Conservation (phyloP, 2,113 vertebrate species). For the Aptenodytes patagonicus region DNA sequence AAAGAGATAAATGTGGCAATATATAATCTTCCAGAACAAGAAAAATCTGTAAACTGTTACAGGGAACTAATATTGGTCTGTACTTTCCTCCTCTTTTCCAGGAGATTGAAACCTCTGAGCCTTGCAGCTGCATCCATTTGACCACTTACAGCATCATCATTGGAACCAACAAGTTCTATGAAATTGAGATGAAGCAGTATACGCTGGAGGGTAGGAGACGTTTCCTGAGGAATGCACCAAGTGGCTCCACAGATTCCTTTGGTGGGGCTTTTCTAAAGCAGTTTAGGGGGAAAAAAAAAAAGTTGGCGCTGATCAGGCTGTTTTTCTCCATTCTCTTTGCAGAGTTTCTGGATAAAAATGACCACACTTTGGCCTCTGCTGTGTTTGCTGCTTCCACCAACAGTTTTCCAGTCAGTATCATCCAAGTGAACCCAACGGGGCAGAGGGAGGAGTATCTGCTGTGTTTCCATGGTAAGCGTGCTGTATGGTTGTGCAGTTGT, state of each 20-base stretch:
- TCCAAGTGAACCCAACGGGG: slow-evolving; percentile 88
- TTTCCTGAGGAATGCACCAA: background rate
- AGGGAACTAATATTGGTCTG: background rate
- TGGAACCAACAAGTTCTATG: slow-evolving; percentile 98
- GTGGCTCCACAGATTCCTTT: background rate
- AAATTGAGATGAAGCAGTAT: slow-evolving; percentile 99
- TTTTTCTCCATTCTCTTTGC: background rate
- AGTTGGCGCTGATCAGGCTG: background rate
- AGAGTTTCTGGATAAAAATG: slow-evolving; percentile 99
- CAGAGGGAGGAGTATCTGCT: slow-evolving; percentile 97
- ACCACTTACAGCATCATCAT: slow-evolving; percentile 98
- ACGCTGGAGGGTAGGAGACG: slow-evolving; percentile 86
- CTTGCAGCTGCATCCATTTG: slow-evolving; percentile 97
- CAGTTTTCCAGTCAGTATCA: slow-evolving; percentile 94
- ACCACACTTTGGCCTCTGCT: slow-evolving; percentile 89
- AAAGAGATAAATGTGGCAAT: background rate
- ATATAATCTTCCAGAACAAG: background rate
- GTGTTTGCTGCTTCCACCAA: slow-evolving; percentile 91
- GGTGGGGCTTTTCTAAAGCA: background rate
- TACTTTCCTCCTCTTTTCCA: slow-evolving; percentile 44
- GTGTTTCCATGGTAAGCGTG: slow-evolving; percentile 91
- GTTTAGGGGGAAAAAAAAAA: background rate
- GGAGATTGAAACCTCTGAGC: slow-evolving; percentile 98
- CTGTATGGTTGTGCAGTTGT: background rate
- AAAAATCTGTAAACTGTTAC: background rate